These are phyloP conservation scores for Anas platyrhynchos DNA, from an alignment of 2,113 vertebrate species.

Conservation along the genomic window DNA sequence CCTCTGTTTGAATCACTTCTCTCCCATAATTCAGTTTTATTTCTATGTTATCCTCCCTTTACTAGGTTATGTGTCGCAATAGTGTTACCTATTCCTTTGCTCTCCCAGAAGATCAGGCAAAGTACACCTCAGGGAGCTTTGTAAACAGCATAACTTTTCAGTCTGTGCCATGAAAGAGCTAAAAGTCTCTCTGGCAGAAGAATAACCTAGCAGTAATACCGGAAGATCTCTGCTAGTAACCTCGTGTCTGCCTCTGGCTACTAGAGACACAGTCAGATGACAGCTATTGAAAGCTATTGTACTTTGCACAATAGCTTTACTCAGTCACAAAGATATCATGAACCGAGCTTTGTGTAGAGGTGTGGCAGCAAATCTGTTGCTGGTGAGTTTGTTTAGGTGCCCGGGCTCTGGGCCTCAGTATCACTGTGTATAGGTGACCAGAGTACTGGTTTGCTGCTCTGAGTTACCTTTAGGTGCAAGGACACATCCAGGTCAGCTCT, in stretches of 20 bases:
- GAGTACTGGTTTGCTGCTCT: not conserved
- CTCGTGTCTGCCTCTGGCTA: not conserved
- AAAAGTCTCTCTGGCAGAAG: not conserved
- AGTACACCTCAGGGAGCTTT: not conserved
- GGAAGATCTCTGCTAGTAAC: not conserved
- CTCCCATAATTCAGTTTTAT: not conserved
- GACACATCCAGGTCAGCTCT: not conserved
- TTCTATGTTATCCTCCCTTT: not conserved
- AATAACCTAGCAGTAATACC: not conserved
- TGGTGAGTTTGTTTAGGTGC: not conserved
- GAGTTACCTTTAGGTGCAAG: not conserved
- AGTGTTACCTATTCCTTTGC: not conserved
- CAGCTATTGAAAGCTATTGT: not conserved
- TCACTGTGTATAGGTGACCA: not conserved
- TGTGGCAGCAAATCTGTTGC: not conserved
- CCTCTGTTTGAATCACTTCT: not conserved
- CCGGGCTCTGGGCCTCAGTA: not conserved
- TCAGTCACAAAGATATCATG: not conserved
- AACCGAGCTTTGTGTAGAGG: rapidly evolving
- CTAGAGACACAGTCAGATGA: not conserved
- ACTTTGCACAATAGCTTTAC: not conserved
- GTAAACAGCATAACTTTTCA: not conserved
- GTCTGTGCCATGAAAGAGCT: not conserved
- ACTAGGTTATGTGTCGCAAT: not conserved
- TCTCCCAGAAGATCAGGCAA: not conserved